A percentile compares a stretch with the other conserved stretches of the same genome.
Evolutionary conservation across 2,888 invertebrate genomes (phyloP).

Genomic region (Theretra japonica): DNA sequence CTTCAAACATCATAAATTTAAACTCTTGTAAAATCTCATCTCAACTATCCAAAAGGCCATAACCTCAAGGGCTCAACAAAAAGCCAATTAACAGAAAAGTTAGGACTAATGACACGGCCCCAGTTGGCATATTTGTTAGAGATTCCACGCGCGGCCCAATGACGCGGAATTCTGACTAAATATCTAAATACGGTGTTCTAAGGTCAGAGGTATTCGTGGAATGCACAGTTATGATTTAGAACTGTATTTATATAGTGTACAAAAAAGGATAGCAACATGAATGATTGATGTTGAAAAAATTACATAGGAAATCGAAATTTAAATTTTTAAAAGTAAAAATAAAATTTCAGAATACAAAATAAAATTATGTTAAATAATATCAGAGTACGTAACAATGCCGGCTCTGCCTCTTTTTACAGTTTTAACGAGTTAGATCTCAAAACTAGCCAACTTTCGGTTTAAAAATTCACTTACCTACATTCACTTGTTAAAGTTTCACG

Average conservation of each 20-base stretch:
- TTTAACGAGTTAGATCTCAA: too few species aligned
- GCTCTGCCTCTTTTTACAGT: too few species aligned
- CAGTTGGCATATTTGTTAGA: slow-evolving; percentile 37
- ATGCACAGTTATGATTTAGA: slow-evolving; percentile 69
- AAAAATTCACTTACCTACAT: too few species aligned
- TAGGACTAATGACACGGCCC: slow-evolving; percentile 42
- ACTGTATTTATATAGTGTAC: background rate
- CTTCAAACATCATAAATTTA: too few species aligned
- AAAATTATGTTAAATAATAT: too few species aligned
- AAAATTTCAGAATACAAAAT: too few species aligned
- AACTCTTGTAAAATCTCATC: too few species aligned
- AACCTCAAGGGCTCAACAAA: background rate
- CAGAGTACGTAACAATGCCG: too few species aligned
- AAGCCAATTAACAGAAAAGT: slow-evolving; percentile 43
- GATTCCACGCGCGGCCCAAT: slow-evolving; percentile 52
- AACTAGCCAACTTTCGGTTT: too few species aligned
- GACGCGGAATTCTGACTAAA: slow-evolving; percentile 64
- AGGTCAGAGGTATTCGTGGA: slow-evolving; percentile 50
- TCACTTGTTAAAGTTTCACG: too few species aligned
- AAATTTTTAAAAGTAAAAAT: too few species aligned
- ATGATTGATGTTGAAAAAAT: background rate
- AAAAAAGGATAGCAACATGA: background rate
- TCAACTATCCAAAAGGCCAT: background rate
- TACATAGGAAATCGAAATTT: background rate
- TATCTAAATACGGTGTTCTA: slow-evolving; percentile 59